These are phyloP conservation scores for Pyxicephalus adspersus DNA, from an alignment of 2,113 vertebrate species.

Conservation along the genomic window DNA sequence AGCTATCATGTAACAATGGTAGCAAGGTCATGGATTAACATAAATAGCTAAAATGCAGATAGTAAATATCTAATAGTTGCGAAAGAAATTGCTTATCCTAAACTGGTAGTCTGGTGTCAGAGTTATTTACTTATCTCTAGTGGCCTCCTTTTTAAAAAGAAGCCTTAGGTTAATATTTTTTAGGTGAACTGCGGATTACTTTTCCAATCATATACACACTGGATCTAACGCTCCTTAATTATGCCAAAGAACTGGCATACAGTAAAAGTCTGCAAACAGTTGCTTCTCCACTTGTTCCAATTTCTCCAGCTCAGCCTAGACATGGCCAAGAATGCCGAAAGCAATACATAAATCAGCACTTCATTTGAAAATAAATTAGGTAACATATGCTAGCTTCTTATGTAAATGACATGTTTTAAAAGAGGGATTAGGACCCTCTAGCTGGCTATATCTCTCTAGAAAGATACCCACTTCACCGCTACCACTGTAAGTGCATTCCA, in stretches of 20 bases:
- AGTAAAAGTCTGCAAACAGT: neutral
- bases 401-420: slow-evolving; percentile 53
- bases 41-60: too few species aligned
- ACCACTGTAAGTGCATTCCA: slow-evolving; percentile 25
- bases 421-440: slow-evolving; percentile 47
- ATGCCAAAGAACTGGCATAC: slow-evolving; percentile 28
- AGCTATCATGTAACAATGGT: too few species aligned
- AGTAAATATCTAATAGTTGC: too few species aligned
- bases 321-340: slow-evolving; percentile 41
- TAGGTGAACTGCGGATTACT: slow-evolving; percentile 1
- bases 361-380: slow-evolving; percentile 53
- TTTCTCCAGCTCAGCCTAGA: slow-evolving; percentile 24
- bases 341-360: slow-evolving; percentile 48
- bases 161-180: neutral
- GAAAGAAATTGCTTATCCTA: too few species aligned
- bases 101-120: too few species aligned
- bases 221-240: neutral
- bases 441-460: slow-evolving; percentile 26
- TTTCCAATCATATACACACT: neutral
- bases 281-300: neutral
- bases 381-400: slow-evolving; percentile 49
- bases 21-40: too few species aligned
- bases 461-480: slow-evolving; percentile 31
- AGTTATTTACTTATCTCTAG: too few species aligned
- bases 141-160: too few species aligned